These are phyloP conservation scores for Daboia siamensis DNA, from an alignment of 2,113 vertebrate species.

Conservation along the genomic window DNA sequence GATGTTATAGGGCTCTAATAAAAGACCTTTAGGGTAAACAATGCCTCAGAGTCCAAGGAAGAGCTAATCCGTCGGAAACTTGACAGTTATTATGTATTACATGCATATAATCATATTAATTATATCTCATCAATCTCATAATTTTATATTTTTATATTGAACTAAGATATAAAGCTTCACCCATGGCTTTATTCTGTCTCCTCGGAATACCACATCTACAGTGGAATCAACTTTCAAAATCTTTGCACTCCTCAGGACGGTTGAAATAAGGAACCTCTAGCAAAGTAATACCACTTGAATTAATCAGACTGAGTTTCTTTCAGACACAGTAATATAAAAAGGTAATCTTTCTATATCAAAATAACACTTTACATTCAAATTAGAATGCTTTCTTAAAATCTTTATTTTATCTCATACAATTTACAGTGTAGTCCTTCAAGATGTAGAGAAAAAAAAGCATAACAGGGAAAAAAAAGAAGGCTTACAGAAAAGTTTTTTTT, in stretches of 20 bases:
- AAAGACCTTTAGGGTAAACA: too few species aligned
- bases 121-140: too few species aligned
- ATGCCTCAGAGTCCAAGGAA: too few species aligned
- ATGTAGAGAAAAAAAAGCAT: slow-evolving; percentile 9
- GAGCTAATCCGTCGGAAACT: too few species aligned
- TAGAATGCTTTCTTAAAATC: slow-evolving; percentile 26
- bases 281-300: background rate
- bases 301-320: slow-evolving; percentile 44
- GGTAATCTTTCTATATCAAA: slow-evolving; percentile 37
- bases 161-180: too few species aligned
- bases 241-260: background rate
- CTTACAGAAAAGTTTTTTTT: slow-evolving; percentile 43
- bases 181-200: too few species aligned
- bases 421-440: slow-evolving; percentile 51
- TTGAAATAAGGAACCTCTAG: background rate
- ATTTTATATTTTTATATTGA: too few species aligned
- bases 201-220: too few species aligned
- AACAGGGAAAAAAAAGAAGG: slow-evolving; percentile 35
- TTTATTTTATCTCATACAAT: slow-evolving; percentile 48
- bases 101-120: too few species aligned
- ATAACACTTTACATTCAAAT: slow-evolving; percentile 51
- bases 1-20: too few species aligned
- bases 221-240: too few species aligned
- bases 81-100: too few species aligned
- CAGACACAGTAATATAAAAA: slow-evolving; percentile 51